Conservation (phyloP, 2,113 vertebrate genomes). For the Pao palembangensis region DNA sequence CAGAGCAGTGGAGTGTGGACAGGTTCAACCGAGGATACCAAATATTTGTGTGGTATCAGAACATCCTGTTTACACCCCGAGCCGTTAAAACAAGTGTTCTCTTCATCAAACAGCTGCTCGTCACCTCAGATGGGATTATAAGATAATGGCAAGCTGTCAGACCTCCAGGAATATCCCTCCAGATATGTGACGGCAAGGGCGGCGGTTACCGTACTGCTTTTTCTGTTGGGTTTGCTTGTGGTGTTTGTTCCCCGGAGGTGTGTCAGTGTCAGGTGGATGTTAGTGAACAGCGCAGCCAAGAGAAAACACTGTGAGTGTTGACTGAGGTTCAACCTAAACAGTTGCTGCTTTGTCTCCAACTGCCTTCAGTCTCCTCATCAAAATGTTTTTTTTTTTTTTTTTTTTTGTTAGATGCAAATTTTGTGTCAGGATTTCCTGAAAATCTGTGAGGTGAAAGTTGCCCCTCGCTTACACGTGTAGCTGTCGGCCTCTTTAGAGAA, state of each 20-base stretch:
- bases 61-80: constrained; percentile 9
- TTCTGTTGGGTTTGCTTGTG: constrained; percentile 5
- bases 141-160: constrained; percentile 37
- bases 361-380: constrained; percentile 32
- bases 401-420: constrained; percentile 13
- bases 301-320: constrained; percentile 1
- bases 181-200: constrained; percentile 29
- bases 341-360: constrained; percentile 21
- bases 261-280: constrained; percentile 3
- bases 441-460: constrained; percentile 7
- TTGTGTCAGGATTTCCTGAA: constrained; percentile 23
- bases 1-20: not conserved
- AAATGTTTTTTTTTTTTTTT: constrained; percentile 17
- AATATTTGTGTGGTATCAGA: constrained; percentile 25
- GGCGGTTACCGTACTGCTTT: constrained; percentile 5
- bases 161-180: constrained; percentile 41
- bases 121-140: constrained; percentile 40
- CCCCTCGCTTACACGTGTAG: too few relatives aligned
- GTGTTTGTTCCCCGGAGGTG: constrained; percentile 18
- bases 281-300: constrained; percentile 16
- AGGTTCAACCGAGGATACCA: not conserved
- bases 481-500: too few relatives aligned
- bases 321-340: constrained; percentile 25
- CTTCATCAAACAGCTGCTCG: constrained; percentile 54
- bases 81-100: constrained; percentile 45